Evolutionary conservation across 2,113 vertebrate genomes (phyloP), one percentile per base, ranked within the genome.

Genomic region (Micronycteris hirsuta): DNA sequence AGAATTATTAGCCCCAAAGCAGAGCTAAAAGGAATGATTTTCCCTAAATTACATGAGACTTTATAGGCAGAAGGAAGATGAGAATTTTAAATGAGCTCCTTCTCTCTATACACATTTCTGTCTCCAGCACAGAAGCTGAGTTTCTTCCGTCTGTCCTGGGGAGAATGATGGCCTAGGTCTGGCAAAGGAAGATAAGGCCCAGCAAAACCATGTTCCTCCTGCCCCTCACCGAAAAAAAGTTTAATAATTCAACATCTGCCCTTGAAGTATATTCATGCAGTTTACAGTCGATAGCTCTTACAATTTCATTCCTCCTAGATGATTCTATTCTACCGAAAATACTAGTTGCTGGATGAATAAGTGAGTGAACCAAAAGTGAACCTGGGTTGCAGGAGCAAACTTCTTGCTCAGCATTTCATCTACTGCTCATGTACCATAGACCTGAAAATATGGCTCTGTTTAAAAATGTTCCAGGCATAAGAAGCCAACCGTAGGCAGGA

Each of bases 1-100:
- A 85, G 73, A 82, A 89, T 86, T 94, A 95, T 97, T 90, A 67
- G 52, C 22, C 89, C 61, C 77, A 85, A 96, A 96, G 61, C 82
- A 93, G 70, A 94, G 93, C 7, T 89, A 88, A 95, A 93, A 86
- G 41, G 41, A 93, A 90, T 82, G 4, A 94, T 93, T 95, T 93
- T 20, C 28, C 52, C 61, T 95, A 89, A 91, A 83, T 82, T 93
- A 88, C 26, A 77, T 67, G 52, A 85, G n/a, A 82, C 12, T 91
- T 96, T 38, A 94, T 54, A 91, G 78, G 61, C 24, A 56, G 54
- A 78, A 86, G 67, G 71, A 94, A 96, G 38, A 56, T 76, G 41
- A 82, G 38, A 63, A 70, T 82, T 92, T 95, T 92, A 77, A 96
- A 96, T 86, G 52, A 76, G 19, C 52, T 22, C 52, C 3, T 95